phyloP scores from a whole-genome alignment of 2,113 vertebrate genomes.

The Takifugu bimaculatus region DNA sequence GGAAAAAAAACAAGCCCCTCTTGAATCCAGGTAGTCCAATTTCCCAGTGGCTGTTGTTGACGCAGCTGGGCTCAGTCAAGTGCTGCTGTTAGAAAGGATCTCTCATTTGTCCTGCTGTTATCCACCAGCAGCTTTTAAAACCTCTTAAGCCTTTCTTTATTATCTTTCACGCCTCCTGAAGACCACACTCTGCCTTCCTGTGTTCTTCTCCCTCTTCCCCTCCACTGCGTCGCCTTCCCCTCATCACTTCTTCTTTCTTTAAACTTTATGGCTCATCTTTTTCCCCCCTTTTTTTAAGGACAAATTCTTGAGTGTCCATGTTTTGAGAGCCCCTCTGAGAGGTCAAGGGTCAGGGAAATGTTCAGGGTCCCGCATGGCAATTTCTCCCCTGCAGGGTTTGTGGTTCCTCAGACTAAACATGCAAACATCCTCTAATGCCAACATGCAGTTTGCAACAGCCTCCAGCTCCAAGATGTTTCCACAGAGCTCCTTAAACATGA shows the following conservation, averaged over 20 bases:
- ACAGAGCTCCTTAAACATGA: not conserved
- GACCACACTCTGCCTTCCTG: conserved; percentile 55
- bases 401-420: conserved; percentile 46
- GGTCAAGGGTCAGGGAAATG: conserved; percentile 54
- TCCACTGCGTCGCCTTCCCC: conserved; percentile 12
- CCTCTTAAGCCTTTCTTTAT: conserved; percentile 66
- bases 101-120: conserved; percentile 71
- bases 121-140: conserved; percentile 57
- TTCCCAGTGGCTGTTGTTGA: conserved; percentile 67
- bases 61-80: conserved; percentile 70
- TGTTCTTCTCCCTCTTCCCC: conserved; percentile 30
- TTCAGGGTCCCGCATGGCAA: conserved; percentile 23
- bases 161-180: conserved; percentile 68
- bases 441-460: conserved; percentile 20
- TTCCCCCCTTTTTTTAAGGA: not conserved
- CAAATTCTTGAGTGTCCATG: conserved; percentile 26
- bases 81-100: conserved; percentile 52
- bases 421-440: conserved; percentile 61
- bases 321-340: conserved; percentile 54
- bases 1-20: conserved; percentile 28
- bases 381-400: conserved; percentile 48
- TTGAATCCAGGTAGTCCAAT: conserved; percentile 43
- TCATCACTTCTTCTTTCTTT: conserved; percentile 15
- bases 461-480: conserved; percentile 23
- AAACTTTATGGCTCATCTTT: conserved; percentile 27